These are phyloP conservation scores for Saccopteryx bilineata DNA, from an alignment of 2,113 vertebrate genomes.

Conservation along the genomic window DNA sequence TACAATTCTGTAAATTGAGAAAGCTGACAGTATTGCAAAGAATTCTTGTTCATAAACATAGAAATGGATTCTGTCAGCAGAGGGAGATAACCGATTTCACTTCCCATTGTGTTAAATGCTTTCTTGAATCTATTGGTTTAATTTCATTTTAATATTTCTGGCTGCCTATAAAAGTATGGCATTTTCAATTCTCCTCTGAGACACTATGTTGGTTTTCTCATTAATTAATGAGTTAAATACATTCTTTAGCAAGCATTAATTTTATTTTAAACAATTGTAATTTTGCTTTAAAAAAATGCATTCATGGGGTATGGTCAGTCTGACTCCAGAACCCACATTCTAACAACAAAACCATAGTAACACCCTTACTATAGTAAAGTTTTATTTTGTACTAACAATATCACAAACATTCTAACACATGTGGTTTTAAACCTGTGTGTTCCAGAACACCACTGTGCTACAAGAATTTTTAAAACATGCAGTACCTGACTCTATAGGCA, in stretches of 20 bases:
- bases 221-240: background rate
- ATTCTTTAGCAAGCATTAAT: background rate
- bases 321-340: background rate
- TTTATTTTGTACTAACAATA: background rate
- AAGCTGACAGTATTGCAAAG: background rate
- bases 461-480: background rate
- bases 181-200: constrained; percentile 32
- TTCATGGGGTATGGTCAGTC: background rate
- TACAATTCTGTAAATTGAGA: background rate
- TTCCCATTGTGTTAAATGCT: background rate
- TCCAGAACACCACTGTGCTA: background rate
- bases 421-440: too few species aligned
- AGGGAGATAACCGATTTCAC: background rate
- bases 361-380: background rate
- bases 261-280: background rate
- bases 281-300: background rate
- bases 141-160: background rate
- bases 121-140: background rate
- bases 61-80: background rate
- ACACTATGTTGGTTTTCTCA: background rate
- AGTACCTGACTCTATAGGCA: background rate
- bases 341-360: background rate
- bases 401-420: background rate
- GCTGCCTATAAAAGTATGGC: background rate
- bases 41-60: background rate